These are phyloP conservation scores for Scelioninae gen. 1 DNA, from an alignment of 2,888 invertebrate genomes.

Conservation along the genomic window DNA sequence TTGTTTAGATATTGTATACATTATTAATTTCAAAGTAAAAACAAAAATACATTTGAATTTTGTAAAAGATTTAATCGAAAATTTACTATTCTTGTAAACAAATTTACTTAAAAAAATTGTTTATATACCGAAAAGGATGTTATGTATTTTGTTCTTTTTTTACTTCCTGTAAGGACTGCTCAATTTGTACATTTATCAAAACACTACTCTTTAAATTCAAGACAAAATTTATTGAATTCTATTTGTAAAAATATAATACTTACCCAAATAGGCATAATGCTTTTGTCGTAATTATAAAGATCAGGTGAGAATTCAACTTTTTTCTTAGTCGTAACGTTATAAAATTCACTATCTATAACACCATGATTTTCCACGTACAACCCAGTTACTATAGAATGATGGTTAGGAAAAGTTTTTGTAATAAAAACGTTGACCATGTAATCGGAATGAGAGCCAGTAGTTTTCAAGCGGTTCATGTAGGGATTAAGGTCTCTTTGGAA, in stretches of 20 bases:
- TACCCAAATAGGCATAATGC: conserved; percentile 87
- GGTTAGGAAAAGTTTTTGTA: conserved; percentile 91
- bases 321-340: conserved; percentile 84
- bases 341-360: conserved; percentile 87
- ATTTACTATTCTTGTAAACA: too few relatives aligned
- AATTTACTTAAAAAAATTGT: too few relatives aligned
- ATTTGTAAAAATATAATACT: conserved; percentile 52
- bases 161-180: too few relatives aligned
- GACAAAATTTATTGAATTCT: too few relatives aligned
- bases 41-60: too few relatives aligned
- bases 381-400: conserved; percentile 89
- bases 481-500: conserved; percentile 86
- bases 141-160: too few relatives aligned
- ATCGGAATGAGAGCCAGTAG: conserved; percentile 86
- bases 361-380: conserved; percentile 89
- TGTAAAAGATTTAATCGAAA: too few relatives aligned
- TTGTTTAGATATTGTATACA: too few relatives aligned
- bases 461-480: conserved; percentile 86
- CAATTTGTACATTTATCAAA: too few relatives aligned
- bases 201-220: too few relatives aligned
- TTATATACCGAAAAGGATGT: too few relatives aligned
- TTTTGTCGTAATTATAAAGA: conserved; percentile 86
- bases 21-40: too few relatives aligned
- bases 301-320: conserved; percentile 80
- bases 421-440: conserved; percentile 87